phyloP scores from a whole-genome alignment of 1,140 invertebrate species.

The Leptopilina clavipes region DNA sequence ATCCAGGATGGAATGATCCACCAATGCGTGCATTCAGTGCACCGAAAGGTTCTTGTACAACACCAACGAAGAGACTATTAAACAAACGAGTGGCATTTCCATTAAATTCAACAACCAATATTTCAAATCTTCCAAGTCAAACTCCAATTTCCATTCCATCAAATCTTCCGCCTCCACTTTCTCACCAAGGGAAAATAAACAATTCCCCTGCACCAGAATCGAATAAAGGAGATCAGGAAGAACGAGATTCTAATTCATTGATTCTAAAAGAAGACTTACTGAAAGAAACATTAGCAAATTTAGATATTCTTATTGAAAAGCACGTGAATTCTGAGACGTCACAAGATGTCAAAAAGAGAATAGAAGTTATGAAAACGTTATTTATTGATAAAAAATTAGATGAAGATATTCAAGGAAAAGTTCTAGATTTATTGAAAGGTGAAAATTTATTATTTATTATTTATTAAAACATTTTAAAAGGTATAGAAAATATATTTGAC shows the following conservation, averaged over 20 bases:
- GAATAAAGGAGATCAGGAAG: conserved; percentile 14
- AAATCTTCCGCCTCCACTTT: conserved; percentile 54
- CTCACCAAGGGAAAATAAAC: conserved; percentile 53
- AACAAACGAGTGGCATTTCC: conserved; percentile 75
- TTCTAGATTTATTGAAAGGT: conserved; percentile 71
- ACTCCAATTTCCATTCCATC: conserved; percentile 36
- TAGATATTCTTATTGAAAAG: conserved; percentile 58
- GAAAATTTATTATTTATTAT: too few species aligned
- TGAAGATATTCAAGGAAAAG: conserved; percentile 58
- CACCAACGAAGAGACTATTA: conserved; percentile 64
- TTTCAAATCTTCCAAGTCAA: conserved; percentile 35
- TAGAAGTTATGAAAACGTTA: conserved; percentile 68
- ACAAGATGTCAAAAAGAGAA: conserved; percentile 68
- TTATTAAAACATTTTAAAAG: too few species aligned
- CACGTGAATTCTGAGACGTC: conserved; percentile 48
- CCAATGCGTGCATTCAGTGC: conserved; percentile 68
- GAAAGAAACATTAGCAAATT: conserved; percentile 57
- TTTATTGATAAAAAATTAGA: conserved; percentile 72
- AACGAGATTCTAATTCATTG: neutral
- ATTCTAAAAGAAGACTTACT: conserved; percentile 61
- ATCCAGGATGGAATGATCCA: conserved; percentile 76
- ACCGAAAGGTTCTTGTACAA: conserved; percentile 47
- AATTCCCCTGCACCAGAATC: conserved; percentile 54
- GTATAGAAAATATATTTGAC: too few species aligned
- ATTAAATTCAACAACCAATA: conserved; percentile 53